Evolutionary conservation across 2,888 invertebrate genomes (phyloP).

Genomic region (Cerastis rubricosa): DNA sequence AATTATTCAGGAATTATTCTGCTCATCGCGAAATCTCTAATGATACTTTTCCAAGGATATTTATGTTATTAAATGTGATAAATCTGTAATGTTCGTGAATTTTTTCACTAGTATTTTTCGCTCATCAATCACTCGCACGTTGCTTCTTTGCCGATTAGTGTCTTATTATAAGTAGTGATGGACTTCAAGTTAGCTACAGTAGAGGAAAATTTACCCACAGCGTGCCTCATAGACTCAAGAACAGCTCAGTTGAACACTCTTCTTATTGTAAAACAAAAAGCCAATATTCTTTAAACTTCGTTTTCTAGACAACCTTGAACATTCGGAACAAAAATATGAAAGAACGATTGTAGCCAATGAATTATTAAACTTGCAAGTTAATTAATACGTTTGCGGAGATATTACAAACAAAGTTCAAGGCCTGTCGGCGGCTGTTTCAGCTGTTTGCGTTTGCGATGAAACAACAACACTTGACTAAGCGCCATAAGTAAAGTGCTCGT

Average conservation of each 20-base stretch:
- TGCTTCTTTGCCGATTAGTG: constrained; percentile 15
- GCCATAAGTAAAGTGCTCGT: constrained; percentile 19
- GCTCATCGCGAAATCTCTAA: constrained; percentile 9
- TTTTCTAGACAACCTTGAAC: constrained; percentile 43
- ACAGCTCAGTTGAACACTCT: constrained; percentile 29
- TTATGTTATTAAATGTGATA: constrained; percentile 20
- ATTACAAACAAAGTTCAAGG: constrained; percentile 74
- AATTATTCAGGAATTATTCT: constrained; percentile 17
- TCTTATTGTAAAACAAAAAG: constrained; percentile 30
- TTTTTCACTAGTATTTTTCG: constrained; percentile 16
- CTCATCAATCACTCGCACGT: constrained; percentile 41
- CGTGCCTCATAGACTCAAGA: constrained; percentile 43
- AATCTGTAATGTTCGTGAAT: constrained; percentile 29
- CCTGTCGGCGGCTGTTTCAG: constrained; percentile 56
- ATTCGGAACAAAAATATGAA: constrained; percentile 41
- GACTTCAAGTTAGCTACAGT: constrained; percentile 33
- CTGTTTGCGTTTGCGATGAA: constrained; percentile 45
- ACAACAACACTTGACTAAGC: constrained; percentile 32
- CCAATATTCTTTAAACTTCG: constrained; percentile 40
- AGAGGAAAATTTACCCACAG: constrained; percentile 47
- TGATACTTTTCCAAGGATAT: constrained; percentile 20
- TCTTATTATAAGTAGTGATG: constrained; percentile 20
- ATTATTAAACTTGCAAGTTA: constrained; percentile 66
- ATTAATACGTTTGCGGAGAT: constrained; percentile 69
- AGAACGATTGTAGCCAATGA: constrained; percentile 48